These are phyloP conservation scores for Contarinia nasturtii DNA, from an alignment of 1,140 invertebrate genomes.

Conservation along the genomic window DNA sequence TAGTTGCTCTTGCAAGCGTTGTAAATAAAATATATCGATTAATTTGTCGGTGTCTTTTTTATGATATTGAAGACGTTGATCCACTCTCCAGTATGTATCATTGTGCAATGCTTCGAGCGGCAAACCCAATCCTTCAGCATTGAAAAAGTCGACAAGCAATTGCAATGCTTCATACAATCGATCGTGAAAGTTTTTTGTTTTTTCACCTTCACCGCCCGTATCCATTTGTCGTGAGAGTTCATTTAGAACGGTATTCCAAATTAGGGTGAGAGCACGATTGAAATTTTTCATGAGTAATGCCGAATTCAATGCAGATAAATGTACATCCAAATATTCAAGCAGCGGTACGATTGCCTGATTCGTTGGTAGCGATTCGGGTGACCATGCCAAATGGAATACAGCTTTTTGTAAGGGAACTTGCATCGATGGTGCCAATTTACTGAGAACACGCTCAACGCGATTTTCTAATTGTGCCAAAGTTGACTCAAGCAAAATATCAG, in stretches of 20 bases:
- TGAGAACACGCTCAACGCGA: conserved; percentile 31
- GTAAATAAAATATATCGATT: conserved; percentile 68
- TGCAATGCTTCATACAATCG: conserved; percentile 68
- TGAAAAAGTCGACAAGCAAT: conserved; percentile 74
- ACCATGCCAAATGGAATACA: conserved; percentile 90
- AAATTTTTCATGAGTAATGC: conserved; percentile 68
- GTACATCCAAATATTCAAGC: conserved; percentile 68
- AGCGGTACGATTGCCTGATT: conserved; percentile 71
- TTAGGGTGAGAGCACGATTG: conserved; percentile 41
- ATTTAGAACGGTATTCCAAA: conserved; percentile 68
- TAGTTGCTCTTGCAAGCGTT: conserved; percentile 51
- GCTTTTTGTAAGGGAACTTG: conserved; percentile 69
- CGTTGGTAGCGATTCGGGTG: conserved; percentile 73
- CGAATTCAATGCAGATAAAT: conserved; percentile 56
- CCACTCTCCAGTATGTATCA: conserved; percentile 44
- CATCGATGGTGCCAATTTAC: conserved; percentile 50
- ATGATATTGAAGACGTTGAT: conserved; percentile 62
- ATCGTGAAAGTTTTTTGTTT: conserved; percentile 65
- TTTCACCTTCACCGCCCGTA: conserved; percentile 46
- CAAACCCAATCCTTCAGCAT: conserved; percentile 67
- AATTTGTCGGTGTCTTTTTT: conserved; percentile 66
- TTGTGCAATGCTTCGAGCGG: conserved; percentile 51
- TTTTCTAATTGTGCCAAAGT: conserved; percentile 38
- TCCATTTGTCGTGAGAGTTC: conserved; percentile 68
- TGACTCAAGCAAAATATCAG: conserved; percentile 26